Evolutionary conservation across 2,113 vertebrate species (phyloP).

Genomic region (Tragelaphus strepsiceros): DNA sequence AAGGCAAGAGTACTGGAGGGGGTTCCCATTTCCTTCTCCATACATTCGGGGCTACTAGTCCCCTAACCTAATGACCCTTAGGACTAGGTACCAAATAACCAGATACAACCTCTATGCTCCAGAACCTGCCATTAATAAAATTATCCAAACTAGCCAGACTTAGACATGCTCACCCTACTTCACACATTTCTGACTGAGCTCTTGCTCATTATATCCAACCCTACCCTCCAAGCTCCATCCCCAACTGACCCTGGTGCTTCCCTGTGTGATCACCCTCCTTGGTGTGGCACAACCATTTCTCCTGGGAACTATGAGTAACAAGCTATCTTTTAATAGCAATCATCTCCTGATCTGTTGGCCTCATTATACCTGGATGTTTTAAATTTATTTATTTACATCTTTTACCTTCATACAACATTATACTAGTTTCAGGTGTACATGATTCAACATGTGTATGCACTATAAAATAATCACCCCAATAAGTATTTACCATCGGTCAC

Average conservation of each 20-base stretch:
- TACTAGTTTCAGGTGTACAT: background rate
- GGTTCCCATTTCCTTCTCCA: background rate
- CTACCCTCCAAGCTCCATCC: background rate
- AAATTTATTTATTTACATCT: background rate
- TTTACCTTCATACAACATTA: background rate
- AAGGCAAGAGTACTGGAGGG: no score
- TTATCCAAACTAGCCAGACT: background rate
- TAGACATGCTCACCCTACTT: background rate
- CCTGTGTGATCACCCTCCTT: background rate
- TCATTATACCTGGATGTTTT: background rate
- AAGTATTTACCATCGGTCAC: background rate
- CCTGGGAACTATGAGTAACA: background rate
- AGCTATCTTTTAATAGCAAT: background rate
- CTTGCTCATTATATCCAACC: background rate
- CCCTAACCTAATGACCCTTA: background rate
- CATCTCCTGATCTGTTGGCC: background rate
- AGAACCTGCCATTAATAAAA: background rate
- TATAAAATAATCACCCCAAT: background rate
- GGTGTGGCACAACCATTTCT: background rate
- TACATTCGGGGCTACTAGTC: background rate
- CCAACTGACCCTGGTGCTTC: background rate
- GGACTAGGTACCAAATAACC: background rate
- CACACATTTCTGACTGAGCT: background rate
- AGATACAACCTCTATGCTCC: background rate
- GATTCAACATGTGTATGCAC: background rate